Conservation (phyloP, 2,113 vertebrate species). For the Mesocricetus auratus region DNA sequence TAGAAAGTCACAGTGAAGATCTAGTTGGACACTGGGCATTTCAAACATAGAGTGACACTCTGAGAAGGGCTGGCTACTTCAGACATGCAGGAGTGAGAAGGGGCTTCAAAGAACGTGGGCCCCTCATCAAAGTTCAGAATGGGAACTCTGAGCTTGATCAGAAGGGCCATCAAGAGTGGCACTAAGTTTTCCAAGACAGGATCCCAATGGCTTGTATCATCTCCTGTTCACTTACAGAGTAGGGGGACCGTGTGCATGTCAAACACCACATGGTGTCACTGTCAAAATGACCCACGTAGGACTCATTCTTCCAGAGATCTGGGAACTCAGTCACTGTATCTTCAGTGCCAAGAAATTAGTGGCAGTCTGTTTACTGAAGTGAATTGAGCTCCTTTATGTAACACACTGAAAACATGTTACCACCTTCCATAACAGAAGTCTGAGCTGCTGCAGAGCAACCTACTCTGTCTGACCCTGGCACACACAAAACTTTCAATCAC, state of each 20-base stretch:
- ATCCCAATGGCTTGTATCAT: background rate
- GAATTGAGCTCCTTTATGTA: conserved; percentile 28
- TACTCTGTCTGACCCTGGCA: background rate
- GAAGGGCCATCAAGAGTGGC: background rate
- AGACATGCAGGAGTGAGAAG: background rate
- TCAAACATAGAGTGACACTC: background rate
- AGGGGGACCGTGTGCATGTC: background rate
- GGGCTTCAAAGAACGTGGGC: background rate
- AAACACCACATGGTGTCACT: background rate
- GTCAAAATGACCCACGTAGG: conserved; percentile 14
- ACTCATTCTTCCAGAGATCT: conserved; percentile 32
- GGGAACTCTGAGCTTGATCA: background rate
- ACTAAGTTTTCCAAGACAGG: conserved; percentile 1
- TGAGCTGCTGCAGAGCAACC: background rate
- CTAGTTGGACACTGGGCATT: background rate
- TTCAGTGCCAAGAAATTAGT: background rate
- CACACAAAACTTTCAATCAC: conserved; percentile 13
- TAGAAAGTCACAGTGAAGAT: background rate
- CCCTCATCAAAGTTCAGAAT: background rate
- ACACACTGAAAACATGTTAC: conserved; percentile 30
- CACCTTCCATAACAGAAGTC: background rate
- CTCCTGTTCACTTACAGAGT: background rate
- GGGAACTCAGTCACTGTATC: background rate
- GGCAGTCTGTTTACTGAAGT: background rate
- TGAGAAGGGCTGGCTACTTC: conserved; percentile 3